A percentile compares a stretch with the other conserved stretches of the same genome.
These are phyloP conservation scores for Lophius piscatorius DNA, from an alignment of 2,113 vertebrate genomes.

Conservation along the genomic window DNA sequence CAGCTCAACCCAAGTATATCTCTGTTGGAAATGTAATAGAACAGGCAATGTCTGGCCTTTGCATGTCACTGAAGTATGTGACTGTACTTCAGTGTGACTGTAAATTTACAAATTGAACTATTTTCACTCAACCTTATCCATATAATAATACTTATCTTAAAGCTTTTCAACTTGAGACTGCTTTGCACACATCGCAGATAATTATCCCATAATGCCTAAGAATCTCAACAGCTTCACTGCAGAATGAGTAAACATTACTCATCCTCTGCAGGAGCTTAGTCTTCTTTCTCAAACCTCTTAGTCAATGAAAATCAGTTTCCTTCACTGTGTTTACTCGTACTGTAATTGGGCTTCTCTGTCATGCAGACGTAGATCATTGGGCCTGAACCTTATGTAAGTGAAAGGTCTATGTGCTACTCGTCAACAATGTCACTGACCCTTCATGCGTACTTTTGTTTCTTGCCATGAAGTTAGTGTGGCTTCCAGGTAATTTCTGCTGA, in stretches of 20 bases:
- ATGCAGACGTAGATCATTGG: slow-evolving; percentile 7
- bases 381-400: slow-evolving; percentile 30
- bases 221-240: not conserved
- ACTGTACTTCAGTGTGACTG: too few relatives aligned
- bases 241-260: slow-evolving; percentile 20
- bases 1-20: not conserved
- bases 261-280: not conserved
- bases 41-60: not conserved
- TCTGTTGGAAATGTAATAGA: not conserved
- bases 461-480: slow-evolving; percentile 4
- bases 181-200: slow-evolving; percentile 15
- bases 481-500: slow-evolving; percentile 26
- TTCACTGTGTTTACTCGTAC: not conserved
- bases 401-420: slow-evolving; percentile 13
- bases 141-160: slow-evolving; percentile 20
- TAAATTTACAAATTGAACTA: too few relatives aligned
- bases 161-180: slow-evolving; percentile 9
- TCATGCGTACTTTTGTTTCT: slow-evolving; percentile 35
- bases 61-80: not conserved
- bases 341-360: not conserved
- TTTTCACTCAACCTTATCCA: not conserved
- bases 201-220: slow-evolving; percentile 20
- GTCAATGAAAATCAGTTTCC: not conserved
- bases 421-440: slow-evolving; percentile 39
- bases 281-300: not conserved